Base-by-base conservation (phyloP, 2,797 vertebrate species). In the Tadarida brasiliensis region DNA sequence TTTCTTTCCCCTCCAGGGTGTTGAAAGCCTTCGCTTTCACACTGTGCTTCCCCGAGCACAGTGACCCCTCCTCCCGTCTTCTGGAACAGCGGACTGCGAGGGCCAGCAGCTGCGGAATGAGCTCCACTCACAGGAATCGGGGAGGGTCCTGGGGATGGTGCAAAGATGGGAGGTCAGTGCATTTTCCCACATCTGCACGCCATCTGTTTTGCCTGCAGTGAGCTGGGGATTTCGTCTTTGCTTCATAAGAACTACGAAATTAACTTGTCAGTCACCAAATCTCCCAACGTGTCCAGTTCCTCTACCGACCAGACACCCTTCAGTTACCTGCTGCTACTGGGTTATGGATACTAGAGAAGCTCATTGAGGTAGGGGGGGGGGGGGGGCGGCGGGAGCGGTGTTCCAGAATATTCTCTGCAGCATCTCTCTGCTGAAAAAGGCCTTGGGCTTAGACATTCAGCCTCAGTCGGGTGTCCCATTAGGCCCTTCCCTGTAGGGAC, bases 201-300 rank as follows among this genome's bases (percentile, higher is more conserved):
- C 84, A 88, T 76, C 85, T 94, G 63, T 85, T 76, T 85, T 22
- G 65, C 82, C 80, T 71, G 3, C 54, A 33, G 65, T 85, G 78
- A 22, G 15, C 14, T 77, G 73, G 30, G 22, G 30, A 77, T 77
- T 89, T 78, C 51, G 63, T 65, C n/a, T 70, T 49, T 57, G 44
- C 51, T 76, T 91, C 88, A 12, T 51, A 61, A 92, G 78, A 86
- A 86, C 39, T 90, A 85, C 39, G 76, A 57, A 87, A 77, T 68
- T 57, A 33, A 76, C 56, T 80, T 17, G 33, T 81, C 59, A 57
- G 65, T 73, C 73, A 81, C 39, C 65, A 78, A 77, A 47, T 57
- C 26, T 86, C 47, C 20, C 12, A 49, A 61, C 51, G 24, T 51
- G 11, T 59, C 30, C 7, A 14, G 19, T n/a, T 86, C 47, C 57